A percentile compares a stretch with the other conserved stretches of the same genome.
These are phyloP conservation scores for Caenorhabditis doughertyi DNA, from an alignment of 2,888 invertebrate species.

Conservation along the genomic window DNA sequence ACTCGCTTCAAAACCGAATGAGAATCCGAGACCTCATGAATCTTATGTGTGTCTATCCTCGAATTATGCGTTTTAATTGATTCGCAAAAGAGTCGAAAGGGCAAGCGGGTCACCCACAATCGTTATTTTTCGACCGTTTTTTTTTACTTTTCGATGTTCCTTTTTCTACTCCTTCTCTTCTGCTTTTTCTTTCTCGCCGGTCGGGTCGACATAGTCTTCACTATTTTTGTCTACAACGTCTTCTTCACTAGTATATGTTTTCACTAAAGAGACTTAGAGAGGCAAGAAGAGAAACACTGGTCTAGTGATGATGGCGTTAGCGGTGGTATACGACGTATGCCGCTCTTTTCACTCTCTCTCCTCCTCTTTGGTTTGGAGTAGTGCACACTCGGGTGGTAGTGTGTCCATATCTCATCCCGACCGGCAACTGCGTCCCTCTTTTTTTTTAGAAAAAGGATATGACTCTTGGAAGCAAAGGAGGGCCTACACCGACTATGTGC, in stretches of 20 bases:
- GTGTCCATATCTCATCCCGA: constrained; percentile 52
- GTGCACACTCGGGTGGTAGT: constrained; percentile 46
- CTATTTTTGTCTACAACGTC: constrained; percentile 25
- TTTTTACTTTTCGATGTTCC: constrained; percentile 43
- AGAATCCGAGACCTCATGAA: background rate
- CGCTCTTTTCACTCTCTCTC: constrained; percentile 30
- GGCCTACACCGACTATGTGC: constrained; percentile 10
- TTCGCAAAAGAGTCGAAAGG: constrained; percentile 51
- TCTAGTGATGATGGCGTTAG: constrained; percentile 29
- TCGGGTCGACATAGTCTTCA: constrained; percentile 29
- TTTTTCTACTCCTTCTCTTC: background rate
- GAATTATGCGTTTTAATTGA: constrained; percentile 56
- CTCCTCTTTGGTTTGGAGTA: constrained; percentile 24
- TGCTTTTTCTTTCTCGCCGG: constrained; percentile 13
- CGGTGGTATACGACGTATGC: constrained; percentile 42
- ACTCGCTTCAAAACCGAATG: too few relatives aligned
- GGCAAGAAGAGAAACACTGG: constrained; percentile 50
- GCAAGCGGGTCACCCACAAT: constrained; percentile 48
- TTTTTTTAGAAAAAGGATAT: constrained; percentile 41
- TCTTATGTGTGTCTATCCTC: constrained; percentile 11
- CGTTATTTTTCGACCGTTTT: constrained; percentile 17
- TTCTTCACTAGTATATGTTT: background rate
- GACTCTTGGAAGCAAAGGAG: constrained; percentile 33
- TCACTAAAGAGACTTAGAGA: constrained; percentile 47
- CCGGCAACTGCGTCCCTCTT: background rate